phyloP scores from a whole-genome alignment of 2,888 invertebrate genomes.

The Ceratothoa steindachneri region DNA sequence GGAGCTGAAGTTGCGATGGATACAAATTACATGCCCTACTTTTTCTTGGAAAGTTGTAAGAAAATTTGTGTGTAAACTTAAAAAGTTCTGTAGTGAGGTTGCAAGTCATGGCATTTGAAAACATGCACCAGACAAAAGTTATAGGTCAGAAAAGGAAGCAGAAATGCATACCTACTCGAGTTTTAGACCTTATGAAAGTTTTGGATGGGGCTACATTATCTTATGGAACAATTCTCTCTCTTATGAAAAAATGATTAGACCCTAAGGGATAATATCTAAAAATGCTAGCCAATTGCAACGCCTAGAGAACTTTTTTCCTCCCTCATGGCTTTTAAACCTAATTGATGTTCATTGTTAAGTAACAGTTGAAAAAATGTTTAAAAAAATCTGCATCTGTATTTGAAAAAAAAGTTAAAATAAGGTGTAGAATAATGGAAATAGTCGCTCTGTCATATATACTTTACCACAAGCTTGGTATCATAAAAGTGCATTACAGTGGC shows the following conservation, averaged over 20 bases:
- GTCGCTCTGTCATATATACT: too few relatives aligned
- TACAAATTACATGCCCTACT: not conserved
- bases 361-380: too few relatives aligned
- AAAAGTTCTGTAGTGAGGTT: constrained; percentile 6
- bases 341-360: too few relatives aligned
- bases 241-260: not conserved
- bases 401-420: too few relatives aligned
- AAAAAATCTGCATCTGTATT: too few relatives aligned
- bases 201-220: too few relatives aligned
- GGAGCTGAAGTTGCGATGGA: not conserved
- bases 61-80: not conserved
- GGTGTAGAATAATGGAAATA: too few relatives aligned
- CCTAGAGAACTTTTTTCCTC: constrained; percentile 1
- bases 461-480: too few relatives aligned
- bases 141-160: too few relatives aligned
- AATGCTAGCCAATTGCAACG: constrained; percentile 7
- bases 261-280: not conserved
- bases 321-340: not conserved
- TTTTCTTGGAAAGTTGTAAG: not conserved
- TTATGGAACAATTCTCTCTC: not conserved
- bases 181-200: too few relatives aligned
- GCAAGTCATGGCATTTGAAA: not conserved
- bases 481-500: too few relatives aligned
- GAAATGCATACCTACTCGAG: too few relatives aligned
- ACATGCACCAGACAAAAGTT: not conserved